These are phyloP conservation scores for Halcyon malimbica DNA, from an alignment of 2,113 vertebrate genomes.

Conservation along the genomic window DNA sequence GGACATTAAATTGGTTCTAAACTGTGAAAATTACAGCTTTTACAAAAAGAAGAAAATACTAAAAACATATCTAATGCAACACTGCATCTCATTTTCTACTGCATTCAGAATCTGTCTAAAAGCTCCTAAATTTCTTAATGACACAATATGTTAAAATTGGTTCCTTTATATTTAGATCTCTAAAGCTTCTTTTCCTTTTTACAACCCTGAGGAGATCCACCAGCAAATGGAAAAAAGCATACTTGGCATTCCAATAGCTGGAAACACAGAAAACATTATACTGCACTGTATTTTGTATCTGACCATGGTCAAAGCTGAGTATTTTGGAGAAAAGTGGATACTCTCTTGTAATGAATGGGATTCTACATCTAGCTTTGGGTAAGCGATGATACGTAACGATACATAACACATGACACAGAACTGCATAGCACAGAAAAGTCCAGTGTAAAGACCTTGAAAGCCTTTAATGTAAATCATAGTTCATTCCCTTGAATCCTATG, in stretches of 20 bases:
- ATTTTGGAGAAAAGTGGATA: neutral
- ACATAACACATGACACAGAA: accelerated
- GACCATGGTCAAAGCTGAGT: neutral
- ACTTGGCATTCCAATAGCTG: neutral
- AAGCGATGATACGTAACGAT: accelerated
- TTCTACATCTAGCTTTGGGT: neutral
- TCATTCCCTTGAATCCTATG: neutral
- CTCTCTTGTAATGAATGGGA: neutral
- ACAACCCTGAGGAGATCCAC: conserved; percentile 45
- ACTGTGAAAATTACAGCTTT: conserved; percentile 86
- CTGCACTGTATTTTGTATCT: neutral
- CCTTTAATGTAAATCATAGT: neutral
- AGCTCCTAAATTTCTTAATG: conserved; percentile 83
- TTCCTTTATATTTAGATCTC: conserved; percentile 77
- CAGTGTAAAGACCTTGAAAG: neutral
- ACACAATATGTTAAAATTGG: conserved; percentile 81
- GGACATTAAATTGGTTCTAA: conserved; percentile 86
- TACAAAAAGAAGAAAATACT: conserved; percentile 85
- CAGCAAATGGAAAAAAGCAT: neutral
- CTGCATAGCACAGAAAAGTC: neutral
- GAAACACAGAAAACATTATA: neutral
- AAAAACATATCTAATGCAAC: conserved; percentile 84
- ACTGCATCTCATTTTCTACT: conserved; percentile 81
- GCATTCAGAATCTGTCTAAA: conserved; percentile 78
- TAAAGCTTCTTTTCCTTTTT: conserved; percentile 70